Percentiles rank a stretch among this genome's conserved stretches.
Conservation (phyloP, 2,888 invertebrate genomes). For the Acleris laterana region DNA sequence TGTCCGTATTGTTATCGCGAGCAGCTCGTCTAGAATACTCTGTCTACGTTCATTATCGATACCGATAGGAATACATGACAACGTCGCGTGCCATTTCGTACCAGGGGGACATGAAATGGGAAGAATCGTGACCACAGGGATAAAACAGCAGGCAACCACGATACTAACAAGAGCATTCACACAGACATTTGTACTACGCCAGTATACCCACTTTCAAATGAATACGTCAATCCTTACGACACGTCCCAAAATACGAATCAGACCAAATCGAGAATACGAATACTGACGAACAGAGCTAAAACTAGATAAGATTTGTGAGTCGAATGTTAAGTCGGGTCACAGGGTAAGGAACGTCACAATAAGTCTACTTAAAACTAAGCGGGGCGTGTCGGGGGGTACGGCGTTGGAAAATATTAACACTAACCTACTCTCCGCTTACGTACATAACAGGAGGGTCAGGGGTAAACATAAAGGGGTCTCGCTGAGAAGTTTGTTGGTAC, state of each 20-base stretch:
- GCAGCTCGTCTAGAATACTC: too few relatives aligned
- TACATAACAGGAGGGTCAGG: conserved; percentile 43
- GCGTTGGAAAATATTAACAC: conserved; percentile 49
- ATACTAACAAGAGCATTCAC: conserved; percentile 57
- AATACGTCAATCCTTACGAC: conserved; percentile 58
- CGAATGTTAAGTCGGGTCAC: background rate
- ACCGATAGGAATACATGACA: too few relatives aligned
- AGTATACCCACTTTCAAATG: conserved; percentile 71
- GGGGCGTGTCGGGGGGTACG: conserved; percentile 58
- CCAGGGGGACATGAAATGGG: background rate
- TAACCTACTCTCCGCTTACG: conserved; percentile 60
- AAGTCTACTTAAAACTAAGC: conserved; percentile 71
- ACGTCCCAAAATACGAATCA: conserved; percentile 61
- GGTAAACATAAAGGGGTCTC: conserved; percentile 57
- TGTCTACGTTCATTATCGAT: too few relatives aligned
- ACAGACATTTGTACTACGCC: conserved; percentile 80
- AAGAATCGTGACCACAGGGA: conserved; percentile 40
- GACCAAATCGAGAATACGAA: conserved; percentile 57
- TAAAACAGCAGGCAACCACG: conserved; percentile 46
- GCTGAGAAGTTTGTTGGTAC: conserved; percentile 79
- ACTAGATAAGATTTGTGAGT: conserved; percentile 46
- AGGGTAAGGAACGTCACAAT: conserved; percentile 7
- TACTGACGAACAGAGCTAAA: conserved; percentile 59
- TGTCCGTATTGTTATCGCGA: too few relatives aligned
- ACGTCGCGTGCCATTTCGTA: background rate